These are phyloP conservation scores for Asarcornis scutulata DNA, from an alignment of 2,113 vertebrate genomes.

Conservation along the genomic window DNA sequence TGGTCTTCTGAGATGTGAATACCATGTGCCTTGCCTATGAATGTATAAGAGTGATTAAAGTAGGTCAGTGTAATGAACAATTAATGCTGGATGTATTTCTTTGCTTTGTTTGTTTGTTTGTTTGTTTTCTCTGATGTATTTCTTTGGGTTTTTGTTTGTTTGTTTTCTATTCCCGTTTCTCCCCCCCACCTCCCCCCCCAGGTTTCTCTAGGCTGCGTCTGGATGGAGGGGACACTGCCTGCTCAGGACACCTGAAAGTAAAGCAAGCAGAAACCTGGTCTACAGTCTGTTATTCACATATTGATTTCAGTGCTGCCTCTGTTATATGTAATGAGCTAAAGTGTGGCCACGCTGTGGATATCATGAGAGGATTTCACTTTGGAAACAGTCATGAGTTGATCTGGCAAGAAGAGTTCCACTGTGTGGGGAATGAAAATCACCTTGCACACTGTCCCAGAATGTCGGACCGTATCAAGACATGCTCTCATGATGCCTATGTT, in stretches of 20 bases:
- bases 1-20: neutral
- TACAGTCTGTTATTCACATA: constrained; percentile 70
- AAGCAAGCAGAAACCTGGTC: constrained; percentile 65
- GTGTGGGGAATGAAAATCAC: constrained; percentile 61
- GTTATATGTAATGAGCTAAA: constrained; percentile 76
- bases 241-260: constrained; percentile 77
- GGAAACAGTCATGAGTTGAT: constrained; percentile 41
- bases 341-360: constrained; percentile 64
- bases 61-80: neutral
- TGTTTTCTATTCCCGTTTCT: neutral
- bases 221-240: constrained; percentile 57
- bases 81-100: neutral
- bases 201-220: constrained; percentile 67
- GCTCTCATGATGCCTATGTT: constrained; percentile 64
- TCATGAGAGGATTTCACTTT: constrained; percentile 43
- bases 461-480: neutral
- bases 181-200: neutral
- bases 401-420: constrained; percentile 76
- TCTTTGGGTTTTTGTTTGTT: neutral
- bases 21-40: neutral
- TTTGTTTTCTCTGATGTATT: neutral
- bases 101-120: too few relatives aligned
- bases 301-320: constrained; percentile 68
- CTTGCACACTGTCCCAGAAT: constrained; percentile 69
- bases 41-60: neutral